Evolutionary conservation across 2,888 invertebrate genomes (phyloP).

Genomic region (Caenorhabditis macrosperma): DNA sequence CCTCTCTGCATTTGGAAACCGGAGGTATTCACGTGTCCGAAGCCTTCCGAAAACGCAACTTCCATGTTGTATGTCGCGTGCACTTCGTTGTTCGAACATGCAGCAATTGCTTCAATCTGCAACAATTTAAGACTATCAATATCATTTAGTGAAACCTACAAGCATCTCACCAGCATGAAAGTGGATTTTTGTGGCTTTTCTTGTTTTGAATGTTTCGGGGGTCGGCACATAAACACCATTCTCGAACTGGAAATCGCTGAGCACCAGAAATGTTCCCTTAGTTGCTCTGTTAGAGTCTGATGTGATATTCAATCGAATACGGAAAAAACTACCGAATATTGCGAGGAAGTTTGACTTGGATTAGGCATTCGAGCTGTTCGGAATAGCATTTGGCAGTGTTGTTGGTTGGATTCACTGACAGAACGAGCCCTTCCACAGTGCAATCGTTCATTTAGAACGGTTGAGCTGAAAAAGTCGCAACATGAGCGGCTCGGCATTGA

Average conservation of each 20-base stretch:
- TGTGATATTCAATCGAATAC: conserved; percentile 3
- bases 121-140: background rate
- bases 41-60: background rate
- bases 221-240: background rate
- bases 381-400: conserved; percentile 21
- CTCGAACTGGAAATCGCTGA: background rate
- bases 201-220: background rate
- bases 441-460: background rate
- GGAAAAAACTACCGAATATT: background rate
- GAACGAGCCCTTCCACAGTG: conserved; percentile 5
- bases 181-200: background rate
- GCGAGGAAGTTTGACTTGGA: conserved; percentile 13
- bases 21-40: background rate
- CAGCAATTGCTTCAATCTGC: background rate
- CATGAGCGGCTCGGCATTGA: too few relatives aligned
- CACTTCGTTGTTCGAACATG: background rate
- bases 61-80: background rate
- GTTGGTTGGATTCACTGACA: background rate
- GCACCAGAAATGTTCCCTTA: background rate
- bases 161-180: background rate
- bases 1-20: background rate
- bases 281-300: background rate
- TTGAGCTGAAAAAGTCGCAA: background rate
- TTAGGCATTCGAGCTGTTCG: background rate
- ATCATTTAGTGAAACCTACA: background rate